phyloP scores from a whole-genome alignment of 2,797 vertebrate species.

The Coregonus ussuriensis region DNA sequence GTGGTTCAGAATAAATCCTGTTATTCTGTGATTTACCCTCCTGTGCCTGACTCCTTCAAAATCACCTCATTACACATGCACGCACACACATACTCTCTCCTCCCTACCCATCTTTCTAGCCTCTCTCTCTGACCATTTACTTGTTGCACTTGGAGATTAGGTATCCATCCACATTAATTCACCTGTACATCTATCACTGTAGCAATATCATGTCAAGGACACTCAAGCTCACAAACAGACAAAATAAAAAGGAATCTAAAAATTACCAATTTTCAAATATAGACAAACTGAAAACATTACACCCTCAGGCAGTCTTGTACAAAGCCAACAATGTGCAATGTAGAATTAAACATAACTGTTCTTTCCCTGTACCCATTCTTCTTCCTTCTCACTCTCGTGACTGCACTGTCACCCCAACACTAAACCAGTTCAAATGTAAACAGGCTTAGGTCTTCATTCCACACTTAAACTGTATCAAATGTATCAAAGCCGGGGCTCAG shows the following conservation, averaged over 20 bases:
- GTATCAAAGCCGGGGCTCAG: constrained; percentile 89
- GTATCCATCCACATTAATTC: no score
- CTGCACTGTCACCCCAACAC: constrained; percentile 74
- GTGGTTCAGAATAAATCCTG: no score
- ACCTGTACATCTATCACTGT: background rate
- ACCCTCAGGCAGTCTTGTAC: background rate
- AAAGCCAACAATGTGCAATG: background rate
- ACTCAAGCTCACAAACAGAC: constrained; percentile 21
- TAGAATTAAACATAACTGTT: background rate
- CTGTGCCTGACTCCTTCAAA: no score
- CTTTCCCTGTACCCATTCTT: background rate
- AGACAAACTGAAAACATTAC: background rate
- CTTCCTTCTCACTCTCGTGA: constrained; percentile 55
- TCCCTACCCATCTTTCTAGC: background rate
- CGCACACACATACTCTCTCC: background rate
- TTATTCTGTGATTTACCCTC: no score
- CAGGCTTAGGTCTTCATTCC: constrained; percentile 83
- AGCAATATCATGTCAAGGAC: background rate
- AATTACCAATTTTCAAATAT: background rate
- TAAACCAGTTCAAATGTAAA: constrained; percentile 87
- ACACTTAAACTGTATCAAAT: constrained; percentile 91
- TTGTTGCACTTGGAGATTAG: no score
- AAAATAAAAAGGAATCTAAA: background rate
- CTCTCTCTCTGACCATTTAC: background rate
- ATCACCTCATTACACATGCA: background rate